Percentiles rank a stretch among this genome's conserved stretches.
These are phyloP conservation scores for Oceanodroma leucorhoa DNA, from an alignment of 2,797 vertebrate genomes.

Conservation along the genomic window DNA sequence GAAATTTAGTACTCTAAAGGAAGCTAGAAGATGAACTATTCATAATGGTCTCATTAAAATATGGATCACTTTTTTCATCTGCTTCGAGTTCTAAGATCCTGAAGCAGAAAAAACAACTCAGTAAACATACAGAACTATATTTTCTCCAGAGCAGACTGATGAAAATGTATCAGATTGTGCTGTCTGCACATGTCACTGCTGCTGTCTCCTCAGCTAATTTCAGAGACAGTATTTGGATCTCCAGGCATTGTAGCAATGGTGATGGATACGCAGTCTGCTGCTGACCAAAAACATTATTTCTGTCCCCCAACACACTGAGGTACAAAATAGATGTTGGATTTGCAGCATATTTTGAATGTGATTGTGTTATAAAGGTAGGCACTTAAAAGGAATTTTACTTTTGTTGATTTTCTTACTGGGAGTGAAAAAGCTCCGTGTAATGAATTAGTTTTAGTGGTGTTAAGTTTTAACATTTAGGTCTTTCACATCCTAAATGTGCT, in stretches of 20 bases:
- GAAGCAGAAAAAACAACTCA: background rate
- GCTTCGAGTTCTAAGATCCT: background rate
- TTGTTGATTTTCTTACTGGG: constrained; percentile 55
- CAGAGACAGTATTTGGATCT: constrained; percentile 8
- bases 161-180: constrained; percentile 27
- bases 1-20: background rate
- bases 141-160: constrained; percentile 23
- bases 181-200: constrained; percentile 5
- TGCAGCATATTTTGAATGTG: constrained; percentile 16
- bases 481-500: background rate
- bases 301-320: background rate
- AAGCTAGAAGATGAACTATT: background rate
- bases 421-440: background rate
- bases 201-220: constrained; percentile 27
- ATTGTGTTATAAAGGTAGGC: constrained; percentile 20
- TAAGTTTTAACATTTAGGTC: background rate
- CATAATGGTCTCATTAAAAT: background rate
- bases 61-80: background rate
- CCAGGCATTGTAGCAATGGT: background rate
- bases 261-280: background rate
- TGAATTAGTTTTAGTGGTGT: constrained; percentile 33
- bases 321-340: constrained; percentile 34
- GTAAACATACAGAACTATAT: background rate
- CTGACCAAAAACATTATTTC: constrained; percentile 42
- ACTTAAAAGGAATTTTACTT: constrained; percentile 53